Percentiles rank a stretch among this genome's conserved stretches.
These are phyloP conservation scores for Nomada fucata DNA, from an alignment of 2,888 invertebrate species.

Conservation along the genomic window DNA sequence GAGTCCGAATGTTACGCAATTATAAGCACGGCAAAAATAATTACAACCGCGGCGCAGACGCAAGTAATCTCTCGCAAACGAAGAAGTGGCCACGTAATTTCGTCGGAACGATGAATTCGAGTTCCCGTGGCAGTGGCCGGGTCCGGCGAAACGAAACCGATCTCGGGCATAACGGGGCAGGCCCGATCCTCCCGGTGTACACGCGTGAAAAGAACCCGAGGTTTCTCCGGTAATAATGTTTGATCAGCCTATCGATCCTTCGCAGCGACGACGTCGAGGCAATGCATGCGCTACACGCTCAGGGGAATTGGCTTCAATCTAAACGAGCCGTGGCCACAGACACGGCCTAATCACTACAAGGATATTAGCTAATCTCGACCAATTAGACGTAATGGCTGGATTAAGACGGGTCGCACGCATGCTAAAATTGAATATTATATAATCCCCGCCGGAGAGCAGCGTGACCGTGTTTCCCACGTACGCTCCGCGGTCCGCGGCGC, in stretches of 20 bases:
- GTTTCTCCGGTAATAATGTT: constrained; percentile 53
- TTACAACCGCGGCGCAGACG: too few species aligned
- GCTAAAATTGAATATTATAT: constrained; percentile 77
- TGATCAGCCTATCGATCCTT: constrained; percentile 64
- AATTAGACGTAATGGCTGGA: constrained; percentile 77
- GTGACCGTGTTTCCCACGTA: constrained; percentile 71
- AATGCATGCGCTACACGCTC: constrained; percentile 59
- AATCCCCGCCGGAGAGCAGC: constrained; percentile 62
- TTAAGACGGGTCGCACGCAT: constrained; percentile 76
- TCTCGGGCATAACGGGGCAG: neutral
- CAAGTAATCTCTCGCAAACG: too few species aligned
- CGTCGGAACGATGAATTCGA: neutral
- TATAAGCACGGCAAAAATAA: too few species aligned
- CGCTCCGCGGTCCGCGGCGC: constrained; percentile 50
- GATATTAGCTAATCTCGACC: constrained; percentile 77
- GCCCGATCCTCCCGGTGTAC: constrained; percentile 33
- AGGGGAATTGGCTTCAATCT: constrained; percentile 73
- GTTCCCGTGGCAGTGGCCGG: neutral
- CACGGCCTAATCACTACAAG: constrained; percentile 74
- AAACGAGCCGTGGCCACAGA: constrained; percentile 72
- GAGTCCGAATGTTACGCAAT: too few species aligned
- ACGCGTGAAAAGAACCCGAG: constrained; percentile 29
- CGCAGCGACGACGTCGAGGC: constrained; percentile 38
- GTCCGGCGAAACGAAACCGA: neutral
- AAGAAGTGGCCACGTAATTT: too few species aligned